A percentile compares a stretch with the other conserved stretches of the same genome.
phyloP scores from a whole-genome alignment of 2,113 vertebrate species.

The Percina caprodes region DNA sequence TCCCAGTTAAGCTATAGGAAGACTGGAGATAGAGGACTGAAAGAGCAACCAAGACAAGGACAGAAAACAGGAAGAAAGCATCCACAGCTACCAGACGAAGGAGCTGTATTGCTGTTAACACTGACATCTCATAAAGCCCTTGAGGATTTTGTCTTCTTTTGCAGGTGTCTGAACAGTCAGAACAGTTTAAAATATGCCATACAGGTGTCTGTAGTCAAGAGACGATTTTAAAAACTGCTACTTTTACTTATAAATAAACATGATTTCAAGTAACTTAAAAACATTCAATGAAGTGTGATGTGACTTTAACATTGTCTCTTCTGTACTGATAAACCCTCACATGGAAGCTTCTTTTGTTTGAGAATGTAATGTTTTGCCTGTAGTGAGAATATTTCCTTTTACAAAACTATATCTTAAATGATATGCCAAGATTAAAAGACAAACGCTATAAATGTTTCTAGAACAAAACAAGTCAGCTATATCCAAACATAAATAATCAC shows the following conservation, averaged over 20 bases:
- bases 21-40: conserved; percentile 44
- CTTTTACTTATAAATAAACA: conserved; percentile 65
- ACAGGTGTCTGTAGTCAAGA: neutral
- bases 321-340: conserved; percentile 15
- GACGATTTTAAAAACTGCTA: conserved; percentile 49
- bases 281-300: conserved; percentile 50
- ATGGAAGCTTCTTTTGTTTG: conserved; percentile 25
- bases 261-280: conserved; percentile 75
- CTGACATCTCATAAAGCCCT: conserved; percentile 77
- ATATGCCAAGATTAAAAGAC: neutral
- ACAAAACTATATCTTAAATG: conserved; percentile 15
- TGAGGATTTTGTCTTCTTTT: conserved; percentile 53
- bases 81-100: conserved; percentile 6
- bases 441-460: conserved; percentile 22
- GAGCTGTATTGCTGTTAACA: conserved; percentile 72
- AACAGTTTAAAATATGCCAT: conserved; percentile 25
- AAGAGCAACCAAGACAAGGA: neutral
- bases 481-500: neutral
- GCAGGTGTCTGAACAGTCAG: conserved; percentile 46
- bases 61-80: conserved; percentile 27
- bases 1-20: conserved; percentile 50
- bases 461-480: conserved; percentile 22
- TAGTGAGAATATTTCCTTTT: conserved; percentile 6
- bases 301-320: neutral
- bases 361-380: conserved; percentile 54